Base-by-base conservation (phyloP, 2,888 invertebrate species). In the Steinernema hermaphroditum region DNA sequence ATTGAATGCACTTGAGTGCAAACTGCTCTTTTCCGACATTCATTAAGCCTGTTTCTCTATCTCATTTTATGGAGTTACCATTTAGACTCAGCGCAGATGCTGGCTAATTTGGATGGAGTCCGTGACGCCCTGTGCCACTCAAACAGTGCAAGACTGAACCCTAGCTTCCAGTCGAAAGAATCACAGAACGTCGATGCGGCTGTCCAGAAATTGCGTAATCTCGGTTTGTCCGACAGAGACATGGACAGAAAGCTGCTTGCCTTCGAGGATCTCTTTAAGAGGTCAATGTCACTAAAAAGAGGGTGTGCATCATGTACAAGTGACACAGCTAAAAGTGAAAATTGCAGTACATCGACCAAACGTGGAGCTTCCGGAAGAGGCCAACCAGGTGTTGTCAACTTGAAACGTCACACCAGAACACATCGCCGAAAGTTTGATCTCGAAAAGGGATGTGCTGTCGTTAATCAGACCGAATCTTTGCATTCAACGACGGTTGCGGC, bases 181-280 rank as follows among this genome's bases (percentile, higher is more conserved):
- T 22, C 27, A 27, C 62, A 32, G 12, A 32, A 1, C 12, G 62
- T 32, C 16, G 62, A 62, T 9, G 32, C 14, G 16, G 4, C 29
- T 9, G 32, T 62, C 12, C 62, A 72, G 37, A 80, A 81, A 69
- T 46, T 80, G 54, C 54, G 43, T 24, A 80, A 76, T 54, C 68
- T 70, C 44, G 80, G 80, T n/a, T 49, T 80, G 22, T 74, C 68
- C 12, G 80, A 80, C 16, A 62, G 27, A 2, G 68, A 74, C n/a
- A 62, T 73, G 44, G 81, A 81, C 69, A 72, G 68, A 9, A 68
- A 74, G 27, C 57, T 81, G 16, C 57, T 81, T 8, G 74, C 82
- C 0, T 78, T 80, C 34, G 44, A 50, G 24, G 54, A 74, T 34
- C 49, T 79, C 14, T 70, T 83, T 43, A 29, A n/a, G 22, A 80